A percentile compares a stretch with the other conserved stretches of the same genome.
Conservation (phyloP, 2,113 vertebrate species). For the Oreochromis spilurus region DNA sequence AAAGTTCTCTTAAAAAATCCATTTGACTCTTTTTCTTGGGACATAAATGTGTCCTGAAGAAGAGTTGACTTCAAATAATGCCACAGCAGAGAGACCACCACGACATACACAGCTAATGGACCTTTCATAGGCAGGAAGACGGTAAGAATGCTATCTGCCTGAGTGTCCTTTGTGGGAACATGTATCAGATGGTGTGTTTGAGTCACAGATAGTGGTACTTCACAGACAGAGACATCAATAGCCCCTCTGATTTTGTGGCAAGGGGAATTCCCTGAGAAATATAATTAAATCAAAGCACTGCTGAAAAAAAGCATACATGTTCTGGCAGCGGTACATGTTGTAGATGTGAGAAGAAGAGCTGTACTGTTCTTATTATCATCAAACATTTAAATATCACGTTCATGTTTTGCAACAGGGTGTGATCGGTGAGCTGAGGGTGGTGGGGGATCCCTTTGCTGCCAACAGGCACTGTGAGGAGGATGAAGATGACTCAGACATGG, state of each 20-base stretch:
- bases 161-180: conserved; percentile 21
- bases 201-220: conserved; percentile 19
- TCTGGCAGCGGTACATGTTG: background rate
- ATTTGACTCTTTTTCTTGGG: conserved; percentile 4
- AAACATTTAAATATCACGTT: background rate
- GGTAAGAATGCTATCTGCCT: background rate
- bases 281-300: background rate
- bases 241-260: background rate
- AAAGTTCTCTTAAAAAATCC: conserved; percentile 14
- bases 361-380: background rate
- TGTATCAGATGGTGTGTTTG: conserved; percentile 1
- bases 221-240: conserved; percentile 32
- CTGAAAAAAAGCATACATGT: background rate
- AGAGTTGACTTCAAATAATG: conserved; percentile 17
- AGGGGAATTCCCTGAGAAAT: conserved; percentile 8
- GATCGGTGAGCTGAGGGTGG: conserved; percentile 82
- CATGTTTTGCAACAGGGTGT: conserved; percentile 73
- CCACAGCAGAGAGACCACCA: background rate
- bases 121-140: conserved; percentile 36
- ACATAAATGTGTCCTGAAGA: conserved; percentile 12
- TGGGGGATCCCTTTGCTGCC: conserved; percentile 76
- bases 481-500: conserved; percentile 81
- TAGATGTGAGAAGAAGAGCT: background rate
- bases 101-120: conserved; percentile 28
- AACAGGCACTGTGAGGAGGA: conserved; percentile 84